phyloP scores from a whole-genome alignment of 2,888 invertebrate species.

The Tinea trinotella region DNA sequence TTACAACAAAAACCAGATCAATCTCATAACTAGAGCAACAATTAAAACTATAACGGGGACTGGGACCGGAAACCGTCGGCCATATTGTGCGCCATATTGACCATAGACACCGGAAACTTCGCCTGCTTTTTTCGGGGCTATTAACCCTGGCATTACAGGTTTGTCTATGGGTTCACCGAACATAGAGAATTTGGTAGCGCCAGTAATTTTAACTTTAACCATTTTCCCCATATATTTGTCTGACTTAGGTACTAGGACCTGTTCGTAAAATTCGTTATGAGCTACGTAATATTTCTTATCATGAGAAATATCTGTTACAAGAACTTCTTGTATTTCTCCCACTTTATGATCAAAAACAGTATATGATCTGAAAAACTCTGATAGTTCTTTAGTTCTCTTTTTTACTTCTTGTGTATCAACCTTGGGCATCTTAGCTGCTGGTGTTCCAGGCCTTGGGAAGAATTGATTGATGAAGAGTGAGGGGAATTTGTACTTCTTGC shows the following conservation, averaged over 20 bases:
- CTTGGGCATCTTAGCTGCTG: constrained; percentile 90
- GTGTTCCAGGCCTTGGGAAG: constrained; percentile 96
- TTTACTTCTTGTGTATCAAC: constrained; percentile 92
- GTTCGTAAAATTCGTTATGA: constrained; percentile 96
- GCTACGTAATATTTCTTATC: constrained; percentile 93
- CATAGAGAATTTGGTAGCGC: constrained; percentile 84
- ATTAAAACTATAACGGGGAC: constrained; percentile 46
- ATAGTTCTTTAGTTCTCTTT: constrained; percentile 87
- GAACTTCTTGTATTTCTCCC: constrained; percentile 79
- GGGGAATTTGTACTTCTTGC: constrained; percentile 90
- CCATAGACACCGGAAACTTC: constrained; percentile 64
- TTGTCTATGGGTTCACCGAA: constrained; percentile 76
- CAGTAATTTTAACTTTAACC: constrained; percentile 81
- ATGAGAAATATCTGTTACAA: constrained; percentile 94
- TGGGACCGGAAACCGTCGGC: constrained; percentile 40
- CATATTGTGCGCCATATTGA: constrained; percentile 29
- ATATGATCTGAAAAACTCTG: constrained; percentile 92
- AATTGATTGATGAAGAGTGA: constrained; percentile 98
- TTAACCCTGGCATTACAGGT: constrained; percentile 66
- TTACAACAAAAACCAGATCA: constrained; percentile 47
- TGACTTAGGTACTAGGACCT: constrained; percentile 84
- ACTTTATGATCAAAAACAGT: constrained; percentile 82
- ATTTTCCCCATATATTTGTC: constrained; percentile 86
- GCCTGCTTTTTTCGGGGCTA: constrained; percentile 68
- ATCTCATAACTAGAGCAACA: constrained; percentile 50